Evolutionary conservation across 2,888 invertebrate species (phyloP), one percentile per base, ranked within the genome.

Genomic region (Apodemia zela): DNA sequence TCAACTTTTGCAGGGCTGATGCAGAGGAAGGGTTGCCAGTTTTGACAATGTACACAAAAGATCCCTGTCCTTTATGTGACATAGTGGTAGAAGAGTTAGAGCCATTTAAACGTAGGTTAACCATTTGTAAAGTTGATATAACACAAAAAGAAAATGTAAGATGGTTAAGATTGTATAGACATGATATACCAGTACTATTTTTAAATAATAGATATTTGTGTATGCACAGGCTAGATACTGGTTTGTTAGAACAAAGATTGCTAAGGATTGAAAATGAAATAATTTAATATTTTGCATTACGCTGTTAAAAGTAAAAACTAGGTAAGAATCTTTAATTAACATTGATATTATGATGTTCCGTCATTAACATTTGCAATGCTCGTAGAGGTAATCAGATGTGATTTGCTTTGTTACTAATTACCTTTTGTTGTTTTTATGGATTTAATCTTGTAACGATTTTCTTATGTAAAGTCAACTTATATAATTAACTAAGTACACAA

Each of bases 181-280:
- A 95, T 78, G 97, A 98, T 78, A 98, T 98, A 77, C 98, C 98
- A 54, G 98, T 98, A 10, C 84, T 98, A 71, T 97, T 97, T 84
- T 90, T 98, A 8, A 95, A 97, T 85, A 96, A 95, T 6, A 93
- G 95, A 73, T 98, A 94, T 85, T 89, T 98, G 59, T 96, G 96
- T 78, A 96, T 95, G 92, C 96, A 96, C 80, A 93, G 84, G 67
- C 86, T 97, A 70, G 93, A 96, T 82, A 87, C 81, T 65, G 80
- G 87, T 60, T 78, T 94, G 65, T 86, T 96, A 71, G 85, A 93
- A 63, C 87, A 70, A 70, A 88, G 92, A 76, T 79, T 95, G 59
- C 69, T 75, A 69, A 77, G 80, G 57, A 79, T 93, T 70, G 84
- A 92, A 71, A 71, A 78, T 65, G 76, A 78, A 75, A 63, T 57